phyloP scores from a whole-genome alignment of 2,113 vertebrate species.

The Phoenicopterus ruber region DNA sequence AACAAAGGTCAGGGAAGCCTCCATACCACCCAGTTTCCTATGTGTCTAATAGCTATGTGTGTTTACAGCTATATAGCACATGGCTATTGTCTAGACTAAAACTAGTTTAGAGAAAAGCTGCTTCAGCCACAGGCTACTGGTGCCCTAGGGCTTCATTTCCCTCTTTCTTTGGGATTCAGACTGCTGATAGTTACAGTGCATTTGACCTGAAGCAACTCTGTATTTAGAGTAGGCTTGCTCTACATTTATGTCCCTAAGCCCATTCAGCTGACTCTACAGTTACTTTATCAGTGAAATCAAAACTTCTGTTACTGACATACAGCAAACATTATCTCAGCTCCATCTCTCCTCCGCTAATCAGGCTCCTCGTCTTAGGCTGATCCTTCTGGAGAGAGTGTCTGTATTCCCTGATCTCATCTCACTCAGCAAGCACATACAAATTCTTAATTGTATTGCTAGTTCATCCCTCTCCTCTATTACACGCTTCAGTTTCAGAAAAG shows the following conservation, averaged over 20 bases:
- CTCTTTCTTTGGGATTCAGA: background rate
- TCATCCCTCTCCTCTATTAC: background rate
- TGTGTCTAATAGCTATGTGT: background rate
- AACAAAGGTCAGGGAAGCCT: background rate
- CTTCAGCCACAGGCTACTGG: background rate
- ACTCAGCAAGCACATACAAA: background rate
- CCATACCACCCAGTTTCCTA: background rate
- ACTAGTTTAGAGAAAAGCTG: background rate
- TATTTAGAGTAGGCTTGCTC: background rate
- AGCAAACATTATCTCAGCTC: background rate
- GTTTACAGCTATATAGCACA: background rate
- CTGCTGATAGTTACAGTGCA: background rate
- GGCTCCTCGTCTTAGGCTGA: background rate
- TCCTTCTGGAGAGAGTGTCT: background rate
- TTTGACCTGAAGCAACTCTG: background rate
- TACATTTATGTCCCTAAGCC: background rate
- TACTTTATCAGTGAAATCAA: background rate
- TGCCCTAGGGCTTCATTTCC: background rate
- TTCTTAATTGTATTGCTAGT: background rate
- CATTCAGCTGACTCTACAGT: background rate
- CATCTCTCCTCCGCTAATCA: background rate
- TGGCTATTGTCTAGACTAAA: background rate
- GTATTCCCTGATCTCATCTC: background rate
- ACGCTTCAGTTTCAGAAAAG: background rate
- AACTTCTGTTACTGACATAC: background rate